Evolutionary conservation across 2,113 vertebrate genomes (phyloP), one percentile per base, ranked within the genome.

Genomic region (Bolborhynchus lineola): DNA sequence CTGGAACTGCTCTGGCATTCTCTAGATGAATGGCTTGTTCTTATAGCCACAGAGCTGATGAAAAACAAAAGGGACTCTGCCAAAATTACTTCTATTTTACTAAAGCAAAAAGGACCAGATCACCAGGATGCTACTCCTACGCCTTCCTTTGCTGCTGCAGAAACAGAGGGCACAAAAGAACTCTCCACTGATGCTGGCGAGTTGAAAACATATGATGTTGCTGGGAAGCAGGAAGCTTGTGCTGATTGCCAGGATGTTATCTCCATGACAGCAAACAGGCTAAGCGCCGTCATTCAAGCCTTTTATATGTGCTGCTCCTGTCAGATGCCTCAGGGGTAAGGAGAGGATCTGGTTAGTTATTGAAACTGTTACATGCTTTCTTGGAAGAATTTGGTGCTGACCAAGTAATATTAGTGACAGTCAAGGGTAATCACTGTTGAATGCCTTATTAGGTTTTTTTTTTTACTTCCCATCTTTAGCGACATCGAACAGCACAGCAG

Each of bases 271-370:
- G 99, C 99, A 88, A 99, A 98, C 96, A 98, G 99, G 23, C 98
- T 99, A 82, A 99, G 99, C 79, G 99, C 99, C 87, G 99, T 99
- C 95, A 99, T 99, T 97, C 99, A 99, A 96, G 99, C 99, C 31
- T 99, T 99, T 97, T 99, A 99, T 93, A 98, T 99, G 99, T 99
- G 99, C 98, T 99, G 99, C 89, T 99, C 99, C 86, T 99, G 99
- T 97, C 99, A 99, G 98, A 99, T 99, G 99, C 99, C 99, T 94
- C 99, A 98, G 67, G 99, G 99, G 99, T 99, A 98, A 98, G 98
- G 91, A 90, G 92, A 33, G 76, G 21, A 79, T 97, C 79, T 4
- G 44, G 71, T 93, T 96, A 78, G 31, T 68, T 93, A 67, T 33
- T 39, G 52, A 52, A 55, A 62, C 49, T 46, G 16, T 57, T 79